Evolutionary conservation across 2,888 invertebrate species (phyloP), one percentile per base, ranked within the genome.

Genomic region (Hymenopus coronatus): DNA sequence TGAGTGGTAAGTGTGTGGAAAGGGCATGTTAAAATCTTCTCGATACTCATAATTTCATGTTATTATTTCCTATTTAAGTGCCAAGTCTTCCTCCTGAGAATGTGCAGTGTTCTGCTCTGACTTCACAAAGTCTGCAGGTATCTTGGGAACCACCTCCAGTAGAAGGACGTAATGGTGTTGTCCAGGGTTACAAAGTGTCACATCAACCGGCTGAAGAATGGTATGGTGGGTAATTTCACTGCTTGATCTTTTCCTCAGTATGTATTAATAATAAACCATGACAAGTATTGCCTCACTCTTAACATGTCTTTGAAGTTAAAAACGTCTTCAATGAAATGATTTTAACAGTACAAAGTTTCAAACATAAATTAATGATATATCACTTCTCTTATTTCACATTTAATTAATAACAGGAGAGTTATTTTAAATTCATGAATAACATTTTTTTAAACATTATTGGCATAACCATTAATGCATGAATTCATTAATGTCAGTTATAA

Each of bases 31-130:
- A 40, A 40, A 40, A 40, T 40, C 12, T 40, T 12, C 40, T 40
- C 12, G 40, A 40, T 40, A 9, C 40, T 40, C 40, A 12, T 40
- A 40, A 40, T 40, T 40, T 40, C 12, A 40, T 40, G 6, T 40
- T 40, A 40, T 70, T 70, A 20, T 70, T 70, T 70, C 4, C 30
- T 15, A 33, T 92, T 93, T 3, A 93, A 97, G 97, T 98, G 27
- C 98, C 98, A 88, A 97, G 97, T 92, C 95, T 96, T 88, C 96
- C 97, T 28, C 97, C 98, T 6, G 97, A 97, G 92, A 96, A 96
- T 91, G 95, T 97, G 30, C 96, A 96, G 91, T 97, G 97, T 93
- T 96, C 96, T 89, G 96, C 97, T 30, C 93, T 97, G 89, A 97
- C 97, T 92, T 97, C 97, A 33, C 97, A 97, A 93, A 97, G 97